Base-by-base conservation (phyloP, 1,140 invertebrate genomes). In the Pteromalus puparum region DNA sequence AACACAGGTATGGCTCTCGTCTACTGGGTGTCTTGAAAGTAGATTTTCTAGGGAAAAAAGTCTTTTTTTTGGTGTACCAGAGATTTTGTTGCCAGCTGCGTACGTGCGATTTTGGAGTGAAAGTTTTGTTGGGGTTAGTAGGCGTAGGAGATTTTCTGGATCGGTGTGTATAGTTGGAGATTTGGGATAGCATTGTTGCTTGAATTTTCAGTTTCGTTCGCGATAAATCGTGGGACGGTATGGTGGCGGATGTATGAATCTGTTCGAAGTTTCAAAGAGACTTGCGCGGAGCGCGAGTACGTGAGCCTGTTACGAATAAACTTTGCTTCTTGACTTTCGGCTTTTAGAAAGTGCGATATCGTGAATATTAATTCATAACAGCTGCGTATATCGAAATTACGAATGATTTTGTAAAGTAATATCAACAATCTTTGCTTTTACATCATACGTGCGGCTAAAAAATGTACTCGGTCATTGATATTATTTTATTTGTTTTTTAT, bases 1-100 rank as follows among this genome's bases (percentile, higher is more conserved):
- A 61, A 61, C 53, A 21, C 5, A n/a, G 18, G 5, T 0, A 18
- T 30, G 70, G 7, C n/a, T 26, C 28, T n/a, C n/a, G 42, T 73
- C 53, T 67, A 67, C 81, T 65, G 73, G 81, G 53, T 46, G 81
- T 68, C 81, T 82, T 74, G 61, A 82, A 82, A 82, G 81, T 82
- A 26, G 72, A 65, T 73, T 81, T 81, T 42, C 68, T 21, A 42
- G 46, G 67, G 67, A 70, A 70, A 70, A 70, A 70, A 28, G 10
- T 1, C 7, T 70, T 70, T 70, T 68, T 70, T 28, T 15, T 70
- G 24, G 26, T n/a, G 67, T 65, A 10, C 15, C 15, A 21, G 21
- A 61, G 53, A 34, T 34, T 61, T 61, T 21, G 53, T 21, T 61
- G 3, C 5, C 21, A 6, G 53, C 53, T 21, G 21, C 53, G 48